phyloP scores from a whole-genome alignment of 2,888 invertebrate genomes.

The Microctonus hyperodae region DNA sequence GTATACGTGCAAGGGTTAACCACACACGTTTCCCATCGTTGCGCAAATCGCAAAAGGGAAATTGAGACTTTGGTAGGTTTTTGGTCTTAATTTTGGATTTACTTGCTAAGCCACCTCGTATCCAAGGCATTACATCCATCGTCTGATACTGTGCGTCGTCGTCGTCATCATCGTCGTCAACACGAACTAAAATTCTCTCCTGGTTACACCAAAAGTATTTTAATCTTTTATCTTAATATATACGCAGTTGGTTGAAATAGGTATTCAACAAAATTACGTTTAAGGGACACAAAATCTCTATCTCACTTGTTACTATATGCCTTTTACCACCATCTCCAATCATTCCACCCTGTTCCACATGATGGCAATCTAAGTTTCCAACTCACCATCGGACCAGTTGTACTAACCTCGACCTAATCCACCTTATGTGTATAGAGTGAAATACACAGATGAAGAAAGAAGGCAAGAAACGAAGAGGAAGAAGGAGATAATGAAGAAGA shows the following conservation, averaged over 20 bases:
- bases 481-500: neutral
- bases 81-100: slow-evolving; percentile 58
- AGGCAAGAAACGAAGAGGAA: neutral
- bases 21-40: neutral
- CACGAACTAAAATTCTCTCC: slow-evolving; percentile 7
- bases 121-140: slow-evolving; percentile 42
- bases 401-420: slow-evolving; percentile 47
- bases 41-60: slow-evolving; percentile 41
- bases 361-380: slow-evolving; percentile 58
- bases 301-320: slow-evolving; percentile 16
- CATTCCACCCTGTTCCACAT: no score
- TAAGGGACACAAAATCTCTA: no score
- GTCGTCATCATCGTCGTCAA: slow-evolving; percentile 20
- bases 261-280: slow-evolving; percentile 29
- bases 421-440: neutral
- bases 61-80: slow-evolving; percentile 50
- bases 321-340: slow-evolving; percentile 17
- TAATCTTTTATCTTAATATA: slow-evolving; percentile 8
- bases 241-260: slow-evolving; percentile 14
- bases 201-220: neutral
- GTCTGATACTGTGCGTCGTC: slow-evolving; percentile 2
- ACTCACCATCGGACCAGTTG: slow-evolving; percentile 41
- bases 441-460: neutral
- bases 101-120: slow-evolving; percentile 51
- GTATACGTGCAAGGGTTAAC: slow-evolving; percentile 12